These are phyloP conservation scores for Metopia argyrocephala DNA, from an alignment of 2,888 invertebrate genomes.

Conservation along the genomic window DNA sequence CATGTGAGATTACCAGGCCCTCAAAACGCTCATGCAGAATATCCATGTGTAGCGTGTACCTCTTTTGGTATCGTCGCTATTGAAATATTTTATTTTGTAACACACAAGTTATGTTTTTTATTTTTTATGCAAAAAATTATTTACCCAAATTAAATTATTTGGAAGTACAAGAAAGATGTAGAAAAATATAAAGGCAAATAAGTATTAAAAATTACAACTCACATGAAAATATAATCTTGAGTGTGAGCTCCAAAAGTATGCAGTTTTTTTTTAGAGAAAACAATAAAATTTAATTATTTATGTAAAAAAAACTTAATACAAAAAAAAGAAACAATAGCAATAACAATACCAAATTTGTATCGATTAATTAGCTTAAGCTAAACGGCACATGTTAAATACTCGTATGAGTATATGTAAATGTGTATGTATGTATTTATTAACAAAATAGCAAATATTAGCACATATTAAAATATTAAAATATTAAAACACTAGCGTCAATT, in stretches of 20 bases:
- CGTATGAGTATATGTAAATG: too few species aligned
- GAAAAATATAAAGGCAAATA: too few species aligned
- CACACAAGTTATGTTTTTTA: too few species aligned
- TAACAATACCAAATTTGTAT: neutral
- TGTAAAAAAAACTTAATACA: neutral
- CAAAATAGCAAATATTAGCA: neutral
- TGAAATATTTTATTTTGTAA: too few species aligned
- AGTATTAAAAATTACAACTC: slow-evolving; percentile 31
- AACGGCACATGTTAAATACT: neutral
- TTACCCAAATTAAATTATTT: too few species aligned
- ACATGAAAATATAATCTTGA: neutral
- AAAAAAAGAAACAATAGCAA: neutral
- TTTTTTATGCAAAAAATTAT: too few species aligned
- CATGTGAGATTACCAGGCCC: too few species aligned
- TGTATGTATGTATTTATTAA: too few species aligned
- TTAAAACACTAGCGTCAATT: neutral
- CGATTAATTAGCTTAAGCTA: neutral
- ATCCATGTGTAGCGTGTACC: too few species aligned
- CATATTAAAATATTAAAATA: neutral
- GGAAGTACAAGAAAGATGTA: too few species aligned
- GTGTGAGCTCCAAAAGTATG: neutral
- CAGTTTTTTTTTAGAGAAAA: neutral
- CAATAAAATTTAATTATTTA: neutral
- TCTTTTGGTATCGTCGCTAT: too few species aligned
- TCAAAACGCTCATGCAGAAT: too few species aligned